Conservation (phyloP, 2,888 invertebrate genomes). For the Hypolimnas misippus region DNA sequence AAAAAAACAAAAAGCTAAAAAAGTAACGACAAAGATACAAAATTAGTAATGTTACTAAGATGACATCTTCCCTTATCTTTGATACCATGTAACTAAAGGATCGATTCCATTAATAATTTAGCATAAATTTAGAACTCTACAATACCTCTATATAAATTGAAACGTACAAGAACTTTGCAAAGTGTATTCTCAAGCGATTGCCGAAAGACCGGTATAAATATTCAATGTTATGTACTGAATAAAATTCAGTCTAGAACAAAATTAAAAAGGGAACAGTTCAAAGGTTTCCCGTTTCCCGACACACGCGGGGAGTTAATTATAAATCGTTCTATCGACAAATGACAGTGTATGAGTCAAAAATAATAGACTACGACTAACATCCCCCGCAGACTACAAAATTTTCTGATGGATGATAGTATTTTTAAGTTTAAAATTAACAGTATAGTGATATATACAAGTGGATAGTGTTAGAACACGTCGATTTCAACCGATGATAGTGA, state of each 20-base stretch:
- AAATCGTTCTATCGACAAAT: slow-evolving; percentile 64
- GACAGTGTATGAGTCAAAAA: slow-evolving; percentile 78
- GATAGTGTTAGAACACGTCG: too few species aligned
- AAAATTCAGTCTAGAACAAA: slow-evolving; percentile 9
- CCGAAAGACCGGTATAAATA: slow-evolving; percentile 7
- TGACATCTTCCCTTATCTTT: too few species aligned
- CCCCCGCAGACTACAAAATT: too few species aligned
- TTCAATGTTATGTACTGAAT: slow-evolving; percentile 4
- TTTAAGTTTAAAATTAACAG: too few species aligned
- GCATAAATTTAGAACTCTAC: slow-evolving; percentile 33
- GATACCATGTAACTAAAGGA: too few species aligned
- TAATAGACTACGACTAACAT: slow-evolving; percentile 59
- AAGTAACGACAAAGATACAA: too few species aligned
- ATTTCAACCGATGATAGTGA: too few species aligned
- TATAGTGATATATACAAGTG: too few species aligned
- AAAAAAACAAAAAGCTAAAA: too few species aligned
- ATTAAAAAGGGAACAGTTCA: background rate
- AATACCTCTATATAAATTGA: background rate
- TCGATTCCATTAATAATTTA: background rate
- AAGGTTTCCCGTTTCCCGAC: background rate
- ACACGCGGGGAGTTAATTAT: background rate
- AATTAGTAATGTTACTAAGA: too few species aligned
- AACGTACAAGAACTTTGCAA: slow-evolving; percentile 10
- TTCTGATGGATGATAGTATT: too few species aligned
- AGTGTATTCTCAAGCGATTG: slow-evolving; percentile 12